Percentiles rank a stretch among this genome's conserved stretches.
phyloP scores from a whole-genome alignment of 2,797 vertebrate genomes.

The Pteronotus mesoamericanus region DNA sequence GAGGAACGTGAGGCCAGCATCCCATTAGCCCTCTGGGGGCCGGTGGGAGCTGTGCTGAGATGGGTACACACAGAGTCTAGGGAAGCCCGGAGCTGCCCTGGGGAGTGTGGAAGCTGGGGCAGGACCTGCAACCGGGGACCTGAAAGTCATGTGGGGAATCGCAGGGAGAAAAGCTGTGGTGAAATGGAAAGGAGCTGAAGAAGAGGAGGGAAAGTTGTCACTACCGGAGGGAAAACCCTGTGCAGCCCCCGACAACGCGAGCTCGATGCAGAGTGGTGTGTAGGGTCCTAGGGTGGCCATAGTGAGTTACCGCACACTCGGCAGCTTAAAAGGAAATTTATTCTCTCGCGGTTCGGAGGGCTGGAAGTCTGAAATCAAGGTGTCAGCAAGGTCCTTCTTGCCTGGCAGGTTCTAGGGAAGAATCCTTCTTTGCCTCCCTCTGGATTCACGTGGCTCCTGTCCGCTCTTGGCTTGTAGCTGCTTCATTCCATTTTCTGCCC shows the following conservation, averaged over 20 bases:
- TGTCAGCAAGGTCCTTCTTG: neutral
- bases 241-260: neutral
- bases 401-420: neutral
- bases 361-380: neutral
- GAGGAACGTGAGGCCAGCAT: neutral
- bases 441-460: fast-evolving
- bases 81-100: neutral
- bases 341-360: neutral
- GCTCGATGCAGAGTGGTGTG: fast-evolving
- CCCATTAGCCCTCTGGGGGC: neutral
- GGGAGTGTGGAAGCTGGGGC: neutral
- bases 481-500: neutral
- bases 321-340: neutral
- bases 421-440: neutral
- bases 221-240: neutral
- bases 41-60: fast-evolving
- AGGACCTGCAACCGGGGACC: neutral
- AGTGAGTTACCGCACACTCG: neutral
- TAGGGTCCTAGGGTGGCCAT: neutral
- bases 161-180: neutral
- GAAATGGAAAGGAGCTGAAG: neutral
- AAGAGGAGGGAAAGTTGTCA: neutral
- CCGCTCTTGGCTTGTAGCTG: neutral
- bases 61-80: neutral
- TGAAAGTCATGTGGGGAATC: fast-evolving